phyloP scores from a whole-genome alignment of 2,797 vertebrate species.

The Platalea minor region DNA sequence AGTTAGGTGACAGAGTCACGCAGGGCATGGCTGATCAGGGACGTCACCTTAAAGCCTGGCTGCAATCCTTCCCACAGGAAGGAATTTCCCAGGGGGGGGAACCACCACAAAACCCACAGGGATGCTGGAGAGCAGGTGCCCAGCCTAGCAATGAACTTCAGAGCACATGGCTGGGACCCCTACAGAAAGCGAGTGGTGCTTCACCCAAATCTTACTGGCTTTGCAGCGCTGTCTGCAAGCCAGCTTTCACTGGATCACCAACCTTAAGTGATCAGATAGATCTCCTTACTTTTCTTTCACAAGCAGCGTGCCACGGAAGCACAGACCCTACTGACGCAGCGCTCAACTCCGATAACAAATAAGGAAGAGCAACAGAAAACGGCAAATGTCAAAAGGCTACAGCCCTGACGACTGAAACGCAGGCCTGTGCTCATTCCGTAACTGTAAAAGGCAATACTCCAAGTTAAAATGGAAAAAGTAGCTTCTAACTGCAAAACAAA shows the following conservation, averaged over 20 bases:
- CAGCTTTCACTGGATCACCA: not conserved
- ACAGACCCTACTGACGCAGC: not conserved
- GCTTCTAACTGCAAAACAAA: not conserved
- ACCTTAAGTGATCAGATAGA: too few species aligned
- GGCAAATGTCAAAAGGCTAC: constrained; percentile 1
- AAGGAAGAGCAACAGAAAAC: constrained; percentile 2
- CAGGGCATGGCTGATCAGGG: not conserved
- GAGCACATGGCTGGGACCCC: not conserved
- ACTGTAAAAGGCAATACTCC: not conserved
- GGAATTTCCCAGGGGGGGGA: not conserved
- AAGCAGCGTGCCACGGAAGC: not conserved
- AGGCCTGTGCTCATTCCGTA: not conserved
- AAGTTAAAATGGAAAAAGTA: not conserved
- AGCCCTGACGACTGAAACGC: not conserved
- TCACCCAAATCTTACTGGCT: not conserved
- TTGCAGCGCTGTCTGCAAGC: accelerated
- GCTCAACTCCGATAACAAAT: not conserved
- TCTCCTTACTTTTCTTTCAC: not conserved
- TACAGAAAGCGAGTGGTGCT: accelerated
- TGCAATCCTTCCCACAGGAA: not conserved
- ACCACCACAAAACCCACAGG: not conserved
- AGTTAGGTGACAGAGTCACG: not conserved
- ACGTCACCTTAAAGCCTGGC: not conserved
- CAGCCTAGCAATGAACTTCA: not conserved
- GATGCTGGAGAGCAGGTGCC: not conserved